These are phyloP conservation scores for Gallinago solitaria DNA, from an alignment of 2,797 vertebrate species.

Conservation along the genomic window DNA sequence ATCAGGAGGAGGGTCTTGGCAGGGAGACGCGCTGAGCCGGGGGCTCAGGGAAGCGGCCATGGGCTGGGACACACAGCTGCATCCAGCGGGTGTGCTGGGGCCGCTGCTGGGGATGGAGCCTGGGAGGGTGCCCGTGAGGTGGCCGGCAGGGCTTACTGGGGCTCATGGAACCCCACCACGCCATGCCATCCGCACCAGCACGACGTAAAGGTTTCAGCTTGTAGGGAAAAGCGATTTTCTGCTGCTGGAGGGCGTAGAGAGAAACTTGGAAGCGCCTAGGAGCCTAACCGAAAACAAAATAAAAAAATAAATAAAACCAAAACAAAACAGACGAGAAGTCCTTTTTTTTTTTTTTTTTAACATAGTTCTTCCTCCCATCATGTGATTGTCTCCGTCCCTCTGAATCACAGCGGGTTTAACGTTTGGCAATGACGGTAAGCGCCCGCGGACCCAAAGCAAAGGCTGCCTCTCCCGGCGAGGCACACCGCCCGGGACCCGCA, in stretches of 20 bases:
- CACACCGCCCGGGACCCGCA: neutral
- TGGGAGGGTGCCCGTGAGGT: rapidly evolving
- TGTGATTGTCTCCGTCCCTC: neutral
- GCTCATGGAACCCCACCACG: rapidly evolving
- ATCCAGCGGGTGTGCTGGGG: rapidly evolving
- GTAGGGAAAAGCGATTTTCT: neutral
- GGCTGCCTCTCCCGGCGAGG: neutral
- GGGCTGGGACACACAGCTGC: neutral
- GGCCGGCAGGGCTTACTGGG: rapidly evolving
- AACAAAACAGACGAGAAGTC: neutral
- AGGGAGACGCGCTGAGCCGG: rapidly evolving
- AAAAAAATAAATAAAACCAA: neutral
- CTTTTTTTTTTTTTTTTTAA: neutral
- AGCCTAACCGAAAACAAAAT: neutral
- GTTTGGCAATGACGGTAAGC: neutral
- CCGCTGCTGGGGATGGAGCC: neutral
- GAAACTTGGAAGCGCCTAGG: neutral
- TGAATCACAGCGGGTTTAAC: constrained; percentile 29
- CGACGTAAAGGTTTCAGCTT: neutral
- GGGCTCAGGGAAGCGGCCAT: neutral
- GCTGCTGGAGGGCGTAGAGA: neutral
- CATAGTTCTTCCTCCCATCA: neutral
- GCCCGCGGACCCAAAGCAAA: neutral
- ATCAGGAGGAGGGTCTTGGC: neutral
- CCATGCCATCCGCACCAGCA: rapidly evolving